Percentiles rank a stretch among this genome's conserved stretches.
These are phyloP conservation scores for Xylophagus ater DNA, from an alignment of 2,888 invertebrate species.

Conservation along the genomic window DNA sequence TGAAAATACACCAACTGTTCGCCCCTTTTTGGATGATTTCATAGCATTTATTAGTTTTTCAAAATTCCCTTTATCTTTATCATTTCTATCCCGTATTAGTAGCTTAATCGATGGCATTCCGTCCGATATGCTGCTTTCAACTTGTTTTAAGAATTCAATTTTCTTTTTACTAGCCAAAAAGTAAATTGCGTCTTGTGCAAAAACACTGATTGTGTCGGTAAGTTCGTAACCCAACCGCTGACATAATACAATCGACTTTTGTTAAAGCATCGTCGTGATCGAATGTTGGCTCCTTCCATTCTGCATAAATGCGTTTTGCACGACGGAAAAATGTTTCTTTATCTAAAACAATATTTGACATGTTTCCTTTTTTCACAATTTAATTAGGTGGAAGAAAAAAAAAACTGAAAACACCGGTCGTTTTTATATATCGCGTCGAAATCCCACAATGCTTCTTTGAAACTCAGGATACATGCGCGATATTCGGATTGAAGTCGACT, in stretches of 20 bases:
- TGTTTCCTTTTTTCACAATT: slow-evolving; percentile 27
- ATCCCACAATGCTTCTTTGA: slow-evolving; percentile 3
- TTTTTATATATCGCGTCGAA: slow-evolving; percentile 8
- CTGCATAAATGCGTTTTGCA: slow-evolving; percentile 74
- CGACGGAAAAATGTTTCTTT: slow-evolving; percentile 89
- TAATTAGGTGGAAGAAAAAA: slow-evolving; percentile 7
- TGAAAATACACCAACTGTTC: slow-evolving; percentile 75
- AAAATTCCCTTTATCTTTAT: slow-evolving; percentile 88
- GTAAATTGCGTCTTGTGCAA: slow-evolving; percentile 73
- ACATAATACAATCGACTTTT: slow-evolving; percentile 82
- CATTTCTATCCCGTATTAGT: slow-evolving; percentile 77
- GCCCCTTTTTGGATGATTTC: slow-evolving; percentile 79
- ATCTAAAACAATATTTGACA: slow-evolving; percentile 74
- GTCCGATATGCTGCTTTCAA: slow-evolving; percentile 75
- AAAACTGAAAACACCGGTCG: slow-evolving; percentile 17
- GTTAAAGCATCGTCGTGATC: slow-evolving; percentile 63
- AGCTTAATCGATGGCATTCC: slow-evolving; percentile 77
- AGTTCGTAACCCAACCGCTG: slow-evolving; percentile 93
- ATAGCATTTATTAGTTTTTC: slow-evolving; percentile 66
- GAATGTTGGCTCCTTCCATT: slow-evolving; percentile 63
- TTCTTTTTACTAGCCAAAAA: slow-evolving; percentile 97
- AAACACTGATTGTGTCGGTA: slow-evolving; percentile 87
- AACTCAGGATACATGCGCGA: too few relatives aligned
- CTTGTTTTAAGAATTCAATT: slow-evolving; percentile 87
- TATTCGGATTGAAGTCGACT: too few relatives aligned